A percentile compares a stretch with the other conserved stretches of the same genome.
These are phyloP conservation scores for Empidonax alnorum DNA, from an alignment of 2,113 vertebrate species.

Conservation along the genomic window DNA sequence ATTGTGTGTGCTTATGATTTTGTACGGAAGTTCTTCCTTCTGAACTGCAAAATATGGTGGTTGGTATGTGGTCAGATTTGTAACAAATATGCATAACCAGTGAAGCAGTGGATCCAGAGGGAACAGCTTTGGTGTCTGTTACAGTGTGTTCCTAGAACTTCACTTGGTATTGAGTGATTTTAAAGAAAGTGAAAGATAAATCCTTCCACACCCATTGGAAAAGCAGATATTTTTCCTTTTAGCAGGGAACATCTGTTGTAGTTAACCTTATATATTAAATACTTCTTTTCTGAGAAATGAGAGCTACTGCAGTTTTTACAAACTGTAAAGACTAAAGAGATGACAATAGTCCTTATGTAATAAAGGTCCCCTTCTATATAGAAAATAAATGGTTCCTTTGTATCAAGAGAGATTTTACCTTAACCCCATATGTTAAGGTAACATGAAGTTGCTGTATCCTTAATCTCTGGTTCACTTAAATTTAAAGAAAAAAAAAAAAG, in stretches of 20 bases:
- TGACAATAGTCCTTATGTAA: neutral
- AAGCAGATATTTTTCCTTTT: constrained; percentile 49
- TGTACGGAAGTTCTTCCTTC: neutral
- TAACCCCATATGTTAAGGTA: neutral
- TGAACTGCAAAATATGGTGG: neutral
- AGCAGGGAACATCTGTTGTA: constrained; percentile 22
- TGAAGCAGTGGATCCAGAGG: neutral
- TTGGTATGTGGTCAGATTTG: neutral
- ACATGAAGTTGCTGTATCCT: neutral
- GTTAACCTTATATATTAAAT: neutral
- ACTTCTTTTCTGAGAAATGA: neutral
- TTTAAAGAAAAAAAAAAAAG: neutral
- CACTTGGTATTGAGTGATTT: neutral
- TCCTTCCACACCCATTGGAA: constrained; percentile 13
- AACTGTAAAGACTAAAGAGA: neutral
- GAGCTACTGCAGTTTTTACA: neutral
- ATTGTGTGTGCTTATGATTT: neutral
- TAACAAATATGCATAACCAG: neutral
- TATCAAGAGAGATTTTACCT: neutral
- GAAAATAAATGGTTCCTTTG: neutral
- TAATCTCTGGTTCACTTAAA: neutral
- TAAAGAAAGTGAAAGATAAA: constrained; percentile 22
- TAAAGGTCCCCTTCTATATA: neutral
- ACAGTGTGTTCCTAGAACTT: neutral
- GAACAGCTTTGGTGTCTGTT: neutral